phyloP scores from a whole-genome alignment of 2,888 invertebrate genomes.

The Mantis religiosa region DNA sequence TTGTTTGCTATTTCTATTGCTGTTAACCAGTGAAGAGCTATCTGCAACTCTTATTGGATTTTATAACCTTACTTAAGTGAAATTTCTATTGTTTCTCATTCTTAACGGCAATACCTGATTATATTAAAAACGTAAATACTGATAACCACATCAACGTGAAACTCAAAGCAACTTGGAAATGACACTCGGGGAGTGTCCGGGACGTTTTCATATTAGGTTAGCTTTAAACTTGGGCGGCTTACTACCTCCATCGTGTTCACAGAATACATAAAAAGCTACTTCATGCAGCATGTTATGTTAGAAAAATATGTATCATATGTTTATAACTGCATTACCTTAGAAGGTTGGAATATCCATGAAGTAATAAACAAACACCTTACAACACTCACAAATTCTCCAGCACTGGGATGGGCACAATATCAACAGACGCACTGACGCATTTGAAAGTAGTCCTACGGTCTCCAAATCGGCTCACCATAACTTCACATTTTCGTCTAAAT shows the following conservation, averaged over 20 bases:
- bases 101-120: background rate
- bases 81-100: background rate
- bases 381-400: slow-evolving; percentile 16
- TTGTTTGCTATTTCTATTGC: background rate
- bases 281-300: background rate
- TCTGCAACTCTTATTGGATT: background rate
- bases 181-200: background rate
- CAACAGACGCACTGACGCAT: slow-evolving; percentile 29
- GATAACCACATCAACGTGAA: background rate
- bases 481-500: background rate
- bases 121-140: background rate
- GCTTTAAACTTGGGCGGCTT: background rate
- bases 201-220: background rate
- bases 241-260: background rate
- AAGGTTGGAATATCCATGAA: slow-evolving; percentile 28
- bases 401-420: slow-evolving; percentile 27
- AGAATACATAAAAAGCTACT: background rate
- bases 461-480: background rate
- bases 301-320: background rate
- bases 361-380: slow-evolving; percentile 13
- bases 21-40: background rate
- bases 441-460: slow-evolving; percentile 23
- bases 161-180: background rate
- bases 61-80: background rate
- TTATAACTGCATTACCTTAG: slow-evolving; percentile 21